These are phyloP conservation scores for Thymelicus lineola DNA, from an alignment of 2,888 invertebrate genomes.

Conservation along the genomic window DNA sequence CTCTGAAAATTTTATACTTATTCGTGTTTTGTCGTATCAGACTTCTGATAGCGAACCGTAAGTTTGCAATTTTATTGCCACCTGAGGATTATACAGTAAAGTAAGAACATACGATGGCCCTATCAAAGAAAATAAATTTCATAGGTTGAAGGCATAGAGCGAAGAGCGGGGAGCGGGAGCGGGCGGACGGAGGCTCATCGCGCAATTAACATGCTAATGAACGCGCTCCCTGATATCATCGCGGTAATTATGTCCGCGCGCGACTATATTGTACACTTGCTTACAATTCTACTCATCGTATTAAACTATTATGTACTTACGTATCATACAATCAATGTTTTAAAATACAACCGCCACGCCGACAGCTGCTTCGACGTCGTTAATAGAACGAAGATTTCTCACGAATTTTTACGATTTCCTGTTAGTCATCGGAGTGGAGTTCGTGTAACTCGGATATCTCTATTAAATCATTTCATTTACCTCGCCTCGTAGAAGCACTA, in stretches of 20 bases:
- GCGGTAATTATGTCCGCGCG: slow-evolving; percentile 76
- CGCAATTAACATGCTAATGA: slow-evolving; percentile 84
- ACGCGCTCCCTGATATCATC: slow-evolving; percentile 78
- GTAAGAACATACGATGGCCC: slow-evolving; percentile 40
- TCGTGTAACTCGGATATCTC: slow-evolving; percentile 74
- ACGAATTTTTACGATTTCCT: slow-evolving; percentile 83
- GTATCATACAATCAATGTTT: slow-evolving; percentile 52
- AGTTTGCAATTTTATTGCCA: slow-evolving; percentile 34
- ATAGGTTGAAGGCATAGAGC: slow-evolving; percentile 48
- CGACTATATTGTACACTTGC: slow-evolving; percentile 73
- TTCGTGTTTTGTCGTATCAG: slow-evolving; percentile 24
- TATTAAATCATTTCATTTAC: slow-evolving; percentile 71
- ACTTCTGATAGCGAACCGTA: slow-evolving; percentile 23
- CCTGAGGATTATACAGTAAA: slow-evolving; percentile 25
- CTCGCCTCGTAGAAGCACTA: slow-evolving; percentile 64
- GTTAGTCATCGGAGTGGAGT: slow-evolving; percentile 65
- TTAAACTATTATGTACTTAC: slow-evolving; percentile 61
- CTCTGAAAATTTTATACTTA: slow-evolving; percentile 23
- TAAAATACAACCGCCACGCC: slow-evolving; percentile 46
- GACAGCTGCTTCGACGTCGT: slow-evolving; percentile 52
- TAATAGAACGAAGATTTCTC: slow-evolving; percentile 68
- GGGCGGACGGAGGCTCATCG: slow-evolving; percentile 59
- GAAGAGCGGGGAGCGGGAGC: slow-evolving; percentile 52
- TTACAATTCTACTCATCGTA: slow-evolving; percentile 62
- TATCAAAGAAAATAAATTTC: slow-evolving; percentile 58